These are phyloP conservation scores for Drosophila nigritarsus DNA, from an alignment of 2,888 invertebrate genomes.

Conservation along the genomic window DNA sequence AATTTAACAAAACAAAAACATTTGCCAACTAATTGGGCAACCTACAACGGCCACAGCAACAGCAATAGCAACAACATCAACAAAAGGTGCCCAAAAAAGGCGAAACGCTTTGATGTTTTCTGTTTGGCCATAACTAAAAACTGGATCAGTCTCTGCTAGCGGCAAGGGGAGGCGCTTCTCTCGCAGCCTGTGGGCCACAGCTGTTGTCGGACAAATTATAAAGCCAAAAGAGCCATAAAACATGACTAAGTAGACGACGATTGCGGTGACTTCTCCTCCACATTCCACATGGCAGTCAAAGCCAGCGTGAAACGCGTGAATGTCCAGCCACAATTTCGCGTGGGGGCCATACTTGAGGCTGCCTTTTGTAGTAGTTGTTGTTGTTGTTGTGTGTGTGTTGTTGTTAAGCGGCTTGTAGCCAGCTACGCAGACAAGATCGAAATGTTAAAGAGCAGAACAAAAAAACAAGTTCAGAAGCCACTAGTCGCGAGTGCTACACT, in stretches of 20 bases:
- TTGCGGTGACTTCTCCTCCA: constrained; percentile 36
- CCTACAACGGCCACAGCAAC: constrained; percentile 18
- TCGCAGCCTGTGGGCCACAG: constrained; percentile 40
- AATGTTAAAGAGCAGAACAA: constrained; percentile 27
- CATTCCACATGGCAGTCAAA: not conserved
- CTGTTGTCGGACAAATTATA: constrained; percentile 64
- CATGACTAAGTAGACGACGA: constrained; percentile 57
- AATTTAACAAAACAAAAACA: constrained; percentile 58
- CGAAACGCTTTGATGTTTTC: constrained; percentile 63
- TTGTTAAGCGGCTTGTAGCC: constrained; percentile 64
- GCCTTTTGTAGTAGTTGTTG: constrained; percentile 14
- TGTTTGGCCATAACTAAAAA: constrained; percentile 50
- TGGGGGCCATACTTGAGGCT: constrained; percentile 27
- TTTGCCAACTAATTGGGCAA: constrained; percentile 74
- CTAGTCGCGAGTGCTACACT: not conserved
- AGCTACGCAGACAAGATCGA: constrained; percentile 49
- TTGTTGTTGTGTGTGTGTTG: constrained; percentile 9
- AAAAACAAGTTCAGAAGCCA: not conserved
- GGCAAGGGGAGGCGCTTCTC: not conserved
- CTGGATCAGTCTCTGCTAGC: constrained; percentile 38
- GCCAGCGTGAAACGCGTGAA: constrained; percentile 33
- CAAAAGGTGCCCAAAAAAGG: constrained; percentile 47
- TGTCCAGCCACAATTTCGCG: constrained; percentile 45
- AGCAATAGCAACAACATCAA: constrained; percentile 19
- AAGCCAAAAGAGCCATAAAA: constrained; percentile 66